These are phyloP conservation scores for Hycleus phaleratus DNA, from an alignment of 1,140 invertebrate species.

Conservation along the genomic window DNA sequence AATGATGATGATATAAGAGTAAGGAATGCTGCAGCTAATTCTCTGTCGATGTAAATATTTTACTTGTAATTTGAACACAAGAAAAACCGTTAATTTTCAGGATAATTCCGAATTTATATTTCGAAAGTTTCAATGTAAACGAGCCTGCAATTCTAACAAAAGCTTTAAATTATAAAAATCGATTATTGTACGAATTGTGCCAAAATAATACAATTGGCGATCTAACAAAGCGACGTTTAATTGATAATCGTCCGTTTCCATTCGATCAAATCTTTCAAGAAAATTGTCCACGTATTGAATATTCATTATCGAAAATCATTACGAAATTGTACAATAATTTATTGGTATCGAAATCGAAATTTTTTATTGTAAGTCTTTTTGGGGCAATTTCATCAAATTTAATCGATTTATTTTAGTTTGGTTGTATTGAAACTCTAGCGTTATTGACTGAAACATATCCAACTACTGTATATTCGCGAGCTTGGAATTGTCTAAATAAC, in stretches of 20 bases:
- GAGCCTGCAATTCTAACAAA: conserved; percentile 44
- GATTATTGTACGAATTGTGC: conserved; percentile 32
- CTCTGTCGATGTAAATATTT: conserved; percentile 56
- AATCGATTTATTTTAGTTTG: conserved; percentile 41
- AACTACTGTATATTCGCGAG: conserved; percentile 44
- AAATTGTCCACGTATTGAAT: conserved; percentile 26
- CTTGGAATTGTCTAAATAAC: conserved; percentile 44
- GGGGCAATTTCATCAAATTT: neutral
- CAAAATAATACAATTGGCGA: conserved; percentile 20
- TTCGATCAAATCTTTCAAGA: conserved; percentile 24
- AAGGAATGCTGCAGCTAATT: conserved; percentile 57
- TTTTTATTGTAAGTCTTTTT: conserved; percentile 51
- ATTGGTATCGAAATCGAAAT: conserved; percentile 52
- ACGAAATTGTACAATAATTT: conserved; percentile 41
- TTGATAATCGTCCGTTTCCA: conserved; percentile 37
- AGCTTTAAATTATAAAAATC: conserved; percentile 39
- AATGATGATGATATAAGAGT: conserved; percentile 73
- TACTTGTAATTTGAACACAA: no score
- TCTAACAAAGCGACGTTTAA: conserved; percentile 28
- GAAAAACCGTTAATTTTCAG: conserved; percentile 34
- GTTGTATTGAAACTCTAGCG: conserved; percentile 48
- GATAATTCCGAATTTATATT: conserved; percentile 45
- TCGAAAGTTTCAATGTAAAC: conserved; percentile 33
- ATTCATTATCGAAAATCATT: conserved; percentile 47
- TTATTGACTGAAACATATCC: conserved; percentile 43